phyloP scores from a whole-genome alignment of 2,113 vertebrate species.

The Sylvietta virens region DNA sequence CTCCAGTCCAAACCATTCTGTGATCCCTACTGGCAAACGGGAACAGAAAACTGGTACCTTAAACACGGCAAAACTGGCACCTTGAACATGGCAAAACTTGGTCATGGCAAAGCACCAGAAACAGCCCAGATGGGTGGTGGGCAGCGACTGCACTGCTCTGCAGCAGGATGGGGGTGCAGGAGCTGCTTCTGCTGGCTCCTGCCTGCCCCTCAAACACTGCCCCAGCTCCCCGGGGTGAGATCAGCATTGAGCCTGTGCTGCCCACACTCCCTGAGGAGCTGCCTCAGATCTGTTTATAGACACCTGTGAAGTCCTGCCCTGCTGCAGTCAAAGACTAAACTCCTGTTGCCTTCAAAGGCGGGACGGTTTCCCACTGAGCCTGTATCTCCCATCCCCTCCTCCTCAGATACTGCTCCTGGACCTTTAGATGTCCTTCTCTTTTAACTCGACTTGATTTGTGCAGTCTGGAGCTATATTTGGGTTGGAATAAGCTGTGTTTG shows the following conservation, averaged over 20 bases:
- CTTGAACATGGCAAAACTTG: neutral
- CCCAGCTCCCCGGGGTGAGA: neutral
- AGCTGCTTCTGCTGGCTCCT: neutral
- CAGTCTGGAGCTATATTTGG: conserved; percentile 27
- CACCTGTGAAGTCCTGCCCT: neutral
- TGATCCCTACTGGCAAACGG: no score
- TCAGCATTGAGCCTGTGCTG: neutral
- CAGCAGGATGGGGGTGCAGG: fast-evolving
- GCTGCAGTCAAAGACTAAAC: neutral
- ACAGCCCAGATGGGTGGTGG: fast-evolving
- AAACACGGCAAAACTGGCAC: neutral
- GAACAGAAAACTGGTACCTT: neutral
- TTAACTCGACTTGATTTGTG: neutral
- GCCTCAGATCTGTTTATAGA: conserved; percentile 4
- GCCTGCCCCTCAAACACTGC: neutral
- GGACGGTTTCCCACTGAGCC: neutral
- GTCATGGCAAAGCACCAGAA: neutral
- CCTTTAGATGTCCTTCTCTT: conserved; percentile 7
- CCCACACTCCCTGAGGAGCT: neutral
- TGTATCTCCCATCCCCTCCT: neutral
- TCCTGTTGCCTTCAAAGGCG: neutral
- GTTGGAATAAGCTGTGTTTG: neutral
- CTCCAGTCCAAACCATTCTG: neutral
- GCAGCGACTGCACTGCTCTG: fast-evolving
- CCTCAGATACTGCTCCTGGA: neutral